A percentile compares a stretch with the other conserved stretches of the same genome.
These are phyloP conservation scores for Aurelia aurita DNA, from an alignment of 30 jellyfish, hydroid and myxozoan genomes.

Conservation along the genomic window DNA sequence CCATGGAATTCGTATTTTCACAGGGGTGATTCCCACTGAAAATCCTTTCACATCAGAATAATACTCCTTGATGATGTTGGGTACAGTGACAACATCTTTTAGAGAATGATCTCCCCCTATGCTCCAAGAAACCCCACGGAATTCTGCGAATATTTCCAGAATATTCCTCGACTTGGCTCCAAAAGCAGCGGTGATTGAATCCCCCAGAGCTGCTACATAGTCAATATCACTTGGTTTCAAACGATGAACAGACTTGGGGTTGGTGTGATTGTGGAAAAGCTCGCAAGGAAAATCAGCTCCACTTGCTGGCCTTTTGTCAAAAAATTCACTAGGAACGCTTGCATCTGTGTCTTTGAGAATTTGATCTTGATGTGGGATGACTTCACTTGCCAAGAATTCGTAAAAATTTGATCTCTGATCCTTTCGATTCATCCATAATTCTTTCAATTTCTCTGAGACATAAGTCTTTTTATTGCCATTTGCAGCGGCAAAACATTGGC, in stretches of 20 bases:
- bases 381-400: conserved; percentile 43
- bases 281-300: conserved; percentile 60
- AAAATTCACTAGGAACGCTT: conserved; percentile 17
- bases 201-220: conserved; percentile 86
- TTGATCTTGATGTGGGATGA: conserved; percentile 2
- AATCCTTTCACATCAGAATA: conserved; percentile 70
- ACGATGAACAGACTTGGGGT: conserved; percentile 79
- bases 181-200: conserved; percentile 90
- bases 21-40: conserved; percentile 71
- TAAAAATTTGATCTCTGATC: conserved; percentile 32
- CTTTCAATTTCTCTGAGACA: conserved; percentile 22
- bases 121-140: conserved; percentile 92
- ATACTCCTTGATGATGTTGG: conserved; percentile 81
- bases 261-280: conserved; percentile 52
- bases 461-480: background rate
- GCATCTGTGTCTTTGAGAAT: conserved; percentile 16
- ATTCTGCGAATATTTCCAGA: conserved; percentile 70
- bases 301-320: background rate
- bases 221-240: conserved; percentile 82
- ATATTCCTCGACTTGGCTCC: conserved; percentile 79
- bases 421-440: conserved; percentile 41
- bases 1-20: conserved; percentile 70
- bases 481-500: background rate
- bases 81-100: conserved; percentile 68
- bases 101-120: conserved; percentile 85